Base-by-base conservation (phyloP, 2,888 invertebrate genomes). In the Achlya flavicornis region DNA sequence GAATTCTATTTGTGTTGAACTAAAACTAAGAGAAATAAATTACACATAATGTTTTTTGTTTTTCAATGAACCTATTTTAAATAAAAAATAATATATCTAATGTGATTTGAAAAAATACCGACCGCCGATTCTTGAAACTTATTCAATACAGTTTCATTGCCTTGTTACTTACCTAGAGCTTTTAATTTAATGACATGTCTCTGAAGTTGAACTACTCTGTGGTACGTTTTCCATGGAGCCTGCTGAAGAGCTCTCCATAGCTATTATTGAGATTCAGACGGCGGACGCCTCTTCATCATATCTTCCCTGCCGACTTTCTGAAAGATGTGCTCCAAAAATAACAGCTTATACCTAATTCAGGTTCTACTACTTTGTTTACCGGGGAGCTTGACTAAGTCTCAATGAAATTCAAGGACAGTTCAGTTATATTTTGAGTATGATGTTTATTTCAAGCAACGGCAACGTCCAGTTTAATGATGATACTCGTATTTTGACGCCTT, bases 261-360 rank as follows among this genome's bases (percentile, higher is more conserved):
- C 89, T 83, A 90, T 91, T 92, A 92, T 92, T 92, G 91, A 91
- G 90, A 89, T 87, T 87, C 90, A 89, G 90, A 85, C 86, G 84
- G 81, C 80, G 78, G 79, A 76, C 63, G 67, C 77, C 89, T 88
- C 90, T 90, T 88, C 91, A 88, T 90, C 89, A 88, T 85, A 83
- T 83, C 86, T 85, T 82, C 81, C 72, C 68, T 67, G 68, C 26
- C 62, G 64, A 60, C 62, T 69, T 63, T 66, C 75, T 76, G 73
- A 69, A 72, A 72, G 70, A 77, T 73, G 74, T 73, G 68, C 77
- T 69, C 70, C 73, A 73, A 78, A 72, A 80, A 82, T 79, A 78
- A 79, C 75, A 72, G 72, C 70, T 76, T 78, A 76, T 43, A 60
- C 71, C 67, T 70, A 70, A 75, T 76, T 41, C 57, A 60, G 19